Conservation (phyloP, 2,113 vertebrate species). For the Limnothrissa miodon region DNA sequence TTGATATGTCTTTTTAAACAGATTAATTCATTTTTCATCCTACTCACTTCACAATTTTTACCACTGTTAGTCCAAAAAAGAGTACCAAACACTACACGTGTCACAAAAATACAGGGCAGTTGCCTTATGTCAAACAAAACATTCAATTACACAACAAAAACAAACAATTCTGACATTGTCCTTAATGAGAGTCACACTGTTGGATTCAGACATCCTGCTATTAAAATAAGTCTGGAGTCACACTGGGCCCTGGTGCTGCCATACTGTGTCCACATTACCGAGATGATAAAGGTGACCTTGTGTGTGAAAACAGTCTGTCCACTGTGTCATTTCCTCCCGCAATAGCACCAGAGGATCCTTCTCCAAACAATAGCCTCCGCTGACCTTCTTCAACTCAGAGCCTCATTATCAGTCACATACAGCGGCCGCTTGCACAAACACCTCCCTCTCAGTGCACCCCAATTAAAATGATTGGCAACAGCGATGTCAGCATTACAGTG, state of each 20-base stretch:
- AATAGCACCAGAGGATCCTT: constrained; percentile 35
- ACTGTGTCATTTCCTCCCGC: constrained; percentile 28
- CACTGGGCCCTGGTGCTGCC: not conserved
- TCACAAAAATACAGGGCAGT: not conserved
- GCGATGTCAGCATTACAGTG: constrained; percentile 28
- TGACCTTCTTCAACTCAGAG: constrained; percentile 37
- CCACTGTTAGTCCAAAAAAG: not conserved
- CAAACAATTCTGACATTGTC: not conserved
- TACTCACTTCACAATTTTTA: no score
- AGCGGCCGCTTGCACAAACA: constrained; percentile 24
- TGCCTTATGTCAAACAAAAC: not conserved
- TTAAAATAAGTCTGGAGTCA: not conserved
- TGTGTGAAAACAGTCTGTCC: constrained; percentile 21
- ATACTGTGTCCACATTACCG: constrained; percentile 25
- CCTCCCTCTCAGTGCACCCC: constrained; percentile 37
- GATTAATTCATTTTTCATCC: no score
- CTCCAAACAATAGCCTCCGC: constrained; percentile 38
- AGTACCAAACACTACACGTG: not conserved
- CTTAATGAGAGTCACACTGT: not conserved
- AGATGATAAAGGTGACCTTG: constrained; percentile 9
- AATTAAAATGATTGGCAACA: constrained; percentile 62
- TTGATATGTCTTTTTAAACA: not conserved
- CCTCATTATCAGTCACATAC: constrained; percentile 51
- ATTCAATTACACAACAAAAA: not conserved
- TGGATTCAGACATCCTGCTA: not conserved